phyloP scores from a whole-genome alignment of 35 echinoderm and acorn worm genomes.

The Apostichopus parvimensis region DNA sequence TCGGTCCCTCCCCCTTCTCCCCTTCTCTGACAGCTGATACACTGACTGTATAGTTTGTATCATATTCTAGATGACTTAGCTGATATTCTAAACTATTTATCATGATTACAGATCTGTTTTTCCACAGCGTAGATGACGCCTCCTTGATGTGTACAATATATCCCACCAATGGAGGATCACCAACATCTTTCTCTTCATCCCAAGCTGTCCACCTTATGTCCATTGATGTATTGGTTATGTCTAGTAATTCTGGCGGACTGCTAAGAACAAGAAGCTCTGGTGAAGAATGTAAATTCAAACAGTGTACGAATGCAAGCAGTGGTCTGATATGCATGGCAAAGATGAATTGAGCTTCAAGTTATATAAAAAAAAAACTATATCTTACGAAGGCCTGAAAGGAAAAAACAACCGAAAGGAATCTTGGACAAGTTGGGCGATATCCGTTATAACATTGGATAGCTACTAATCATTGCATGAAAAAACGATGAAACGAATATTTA shows the following conservation, averaged over 20 bases:
- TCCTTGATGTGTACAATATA: background rate
- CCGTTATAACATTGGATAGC: too few species aligned
- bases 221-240: background rate
- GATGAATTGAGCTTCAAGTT: too few species aligned
- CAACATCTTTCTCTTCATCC: background rate
- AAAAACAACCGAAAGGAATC: too few species aligned
- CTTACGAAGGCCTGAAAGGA: too few species aligned
- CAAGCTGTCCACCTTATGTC: background rate
- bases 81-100: background rate
- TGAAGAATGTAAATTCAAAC: background rate
- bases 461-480: too few species aligned
- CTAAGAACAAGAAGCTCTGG: background rate
- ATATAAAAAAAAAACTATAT: too few species aligned
- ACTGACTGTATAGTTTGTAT: slow-evolving; percentile 50
- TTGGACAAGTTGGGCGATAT: too few species aligned
- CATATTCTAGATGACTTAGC: background rate
- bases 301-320: too few species aligned
- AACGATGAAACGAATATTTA: too few species aligned
- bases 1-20: slow-evolving; percentile 52
- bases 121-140: background rate
- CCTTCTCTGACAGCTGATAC: slow-evolving; percentile 66
- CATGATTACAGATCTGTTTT: background rate
- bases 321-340: too few species aligned
- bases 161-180: slow-evolving; percentile 18
- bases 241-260: background rate